Evolutionary conservation across 2,888 invertebrate genomes (phyloP).

Genomic region (Cryptus viduatorius): DNA sequence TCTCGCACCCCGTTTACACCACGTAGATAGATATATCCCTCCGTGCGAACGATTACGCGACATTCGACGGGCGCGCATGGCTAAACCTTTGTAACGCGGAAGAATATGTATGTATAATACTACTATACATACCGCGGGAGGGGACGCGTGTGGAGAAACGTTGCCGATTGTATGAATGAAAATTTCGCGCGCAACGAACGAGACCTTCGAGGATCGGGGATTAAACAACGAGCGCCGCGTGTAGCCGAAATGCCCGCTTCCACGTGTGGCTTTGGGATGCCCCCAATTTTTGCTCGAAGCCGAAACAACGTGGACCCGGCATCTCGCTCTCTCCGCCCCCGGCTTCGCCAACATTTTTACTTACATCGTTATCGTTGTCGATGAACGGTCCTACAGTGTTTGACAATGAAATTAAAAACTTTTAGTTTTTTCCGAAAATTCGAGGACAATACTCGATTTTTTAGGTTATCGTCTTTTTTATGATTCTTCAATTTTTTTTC

Average conservation of each 20-base stretch:
- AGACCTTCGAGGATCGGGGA: neutral
- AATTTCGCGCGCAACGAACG: conserved; percentile 24
- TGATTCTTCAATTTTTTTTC: too few relatives aligned
- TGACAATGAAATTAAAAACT: too few relatives aligned
- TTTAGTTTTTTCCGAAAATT: too few relatives aligned
- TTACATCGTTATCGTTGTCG: neutral
- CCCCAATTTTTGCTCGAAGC: neutral
- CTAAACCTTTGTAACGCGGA: neutral
- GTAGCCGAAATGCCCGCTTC: neutral
- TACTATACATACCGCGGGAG: neutral
- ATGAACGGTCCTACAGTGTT: neutral
- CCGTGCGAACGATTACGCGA: neutral
- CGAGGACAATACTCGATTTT: too few relatives aligned
- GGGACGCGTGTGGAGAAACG: neutral
- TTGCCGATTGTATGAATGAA: conserved; percentile 33
- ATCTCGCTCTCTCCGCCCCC: conserved; percentile 39
- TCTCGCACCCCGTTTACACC: neutral
- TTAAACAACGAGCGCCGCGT: neutral
- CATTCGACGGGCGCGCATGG: neutral
- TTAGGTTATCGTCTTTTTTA: too few relatives aligned
- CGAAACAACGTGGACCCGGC: neutral
- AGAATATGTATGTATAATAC: neutral
- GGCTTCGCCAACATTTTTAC: conserved; percentile 1
- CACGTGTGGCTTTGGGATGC: conserved; percentile 5
- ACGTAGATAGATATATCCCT: neutral